Base-by-base conservation (phyloP, 2,797 vertebrate species). In the Esox masquinongy region DNA sequence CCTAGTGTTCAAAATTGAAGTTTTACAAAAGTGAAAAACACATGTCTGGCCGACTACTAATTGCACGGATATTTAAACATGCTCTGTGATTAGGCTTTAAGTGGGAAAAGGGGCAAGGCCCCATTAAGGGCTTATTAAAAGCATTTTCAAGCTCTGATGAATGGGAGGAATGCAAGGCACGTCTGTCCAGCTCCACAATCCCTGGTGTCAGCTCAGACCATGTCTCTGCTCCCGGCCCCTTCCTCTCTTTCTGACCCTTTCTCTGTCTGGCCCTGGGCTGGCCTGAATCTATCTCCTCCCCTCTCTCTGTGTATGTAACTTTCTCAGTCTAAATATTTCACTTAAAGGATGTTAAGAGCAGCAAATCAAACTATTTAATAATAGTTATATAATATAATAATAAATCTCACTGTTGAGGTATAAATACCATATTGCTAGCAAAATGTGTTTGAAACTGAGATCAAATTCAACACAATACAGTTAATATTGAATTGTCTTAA, bases 151-250 rank as follows among this genome's bases (percentile, higher is more conserved):
- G 94, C 94, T 93, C 89, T 88, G 92, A 83, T 95, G 94, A 92
- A 94, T 91, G 88, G 82, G 82, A 94, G 95, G 96, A 97, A 97
- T 98, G 92, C 89, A 88, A 96, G 93, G 89, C 88, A 96, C 90
- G 94, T 90, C 87, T 88, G 86, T 79, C 85, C 82, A 86, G 87
- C 76, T 91, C 85, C 91, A 88, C 76, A 89, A 84, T 88, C 77
- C 83, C 77, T 72, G 78, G 82, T 90, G 88, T 92, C 90, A 89
- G 79, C 78, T 85, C 75, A 77, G 83, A 84, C 70, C 79, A 80
- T 83, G 50, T 80, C 74, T 79, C 67, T n/a, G 47, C 68, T 50
- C 29, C 61, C 15, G 11, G 14, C 61, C 24, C 63, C 50, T 17
- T 68, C 36, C 72, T 36, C 29, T 68, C 79, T 85, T 82, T 76